Base-by-base conservation (phyloP, 2,888 invertebrate species). In the Melipona bicolor region DNA sequence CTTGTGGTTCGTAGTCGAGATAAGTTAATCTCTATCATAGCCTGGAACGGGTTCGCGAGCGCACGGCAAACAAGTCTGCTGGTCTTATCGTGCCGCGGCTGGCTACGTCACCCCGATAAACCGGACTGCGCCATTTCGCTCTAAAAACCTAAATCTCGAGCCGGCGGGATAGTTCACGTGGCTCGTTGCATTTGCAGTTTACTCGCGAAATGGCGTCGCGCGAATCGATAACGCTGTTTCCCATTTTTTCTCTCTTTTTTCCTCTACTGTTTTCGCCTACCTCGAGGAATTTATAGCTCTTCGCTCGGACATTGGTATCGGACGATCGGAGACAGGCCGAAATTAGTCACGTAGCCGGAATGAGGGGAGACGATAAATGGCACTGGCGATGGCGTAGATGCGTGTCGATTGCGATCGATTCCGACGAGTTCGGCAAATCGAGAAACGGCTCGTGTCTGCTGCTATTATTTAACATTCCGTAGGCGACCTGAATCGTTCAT, bases 21-120 rank as follows among this genome's bases (percentile, higher is more conserved):
- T 90, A 90, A 90, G 85, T 84, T 90, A 89, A 90, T 90, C 90
- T 90, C 85, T 87, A 88, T 88, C 90, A 90, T 86, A 90, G 88
- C 86, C 90, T 88, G 90, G 86, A 86, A 87, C 84, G 88, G 82
- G 43, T 83, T 84, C 83, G 89, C 84, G 64, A 81, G 78, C 78
- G 76, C 77, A 87, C 77, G 74, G 89, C 90, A 90, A 90, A 90
- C 89, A 90, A 86, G 73, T 43, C 43, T 43, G 43, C 43, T 79
- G 49, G 69, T 43, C 77, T 89, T 89, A 89, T 89, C 89, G 62
- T 65, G 68, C 21, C 81, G 76, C 56, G 76, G 76, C 74, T 49
- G 78, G 43, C 81, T 83, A 87, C 87, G 89, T 88, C 90, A 89
- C 64, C 80, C 43, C 89, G 91, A 91, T 92, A 91, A 43, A 91